phyloP scores from a whole-genome alignment of 1,140 invertebrate species.

The Oncopodura yosiiana region DNA sequence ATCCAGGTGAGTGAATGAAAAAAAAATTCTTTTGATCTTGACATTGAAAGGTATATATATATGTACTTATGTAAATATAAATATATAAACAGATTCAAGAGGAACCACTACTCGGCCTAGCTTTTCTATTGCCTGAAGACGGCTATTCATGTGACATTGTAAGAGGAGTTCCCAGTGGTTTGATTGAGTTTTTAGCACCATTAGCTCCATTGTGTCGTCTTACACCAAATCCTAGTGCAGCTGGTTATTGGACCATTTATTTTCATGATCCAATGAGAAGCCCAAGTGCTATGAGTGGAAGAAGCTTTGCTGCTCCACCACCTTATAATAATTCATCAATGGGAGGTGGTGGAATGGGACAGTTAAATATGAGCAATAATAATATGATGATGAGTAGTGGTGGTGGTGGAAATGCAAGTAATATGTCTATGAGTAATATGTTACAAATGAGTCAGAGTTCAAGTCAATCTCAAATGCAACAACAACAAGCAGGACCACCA shows the following conservation, averaged over 20 bases:
- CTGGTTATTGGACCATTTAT: constrained; percentile 47
- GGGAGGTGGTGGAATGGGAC: constrained; percentile 13
- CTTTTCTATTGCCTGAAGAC: constrained; percentile 89
- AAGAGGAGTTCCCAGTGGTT: constrained; percentile 77
- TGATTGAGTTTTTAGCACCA: constrained; percentile 83
- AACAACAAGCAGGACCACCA: no score
- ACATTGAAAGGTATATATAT: constrained; percentile 21
- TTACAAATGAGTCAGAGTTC: not conserved
- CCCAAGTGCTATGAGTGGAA: constrained; percentile 34
- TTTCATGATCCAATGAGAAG: constrained; percentile 35
- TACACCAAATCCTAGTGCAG: constrained; percentile 76
- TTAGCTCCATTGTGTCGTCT: constrained; percentile 78
- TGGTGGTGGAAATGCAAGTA: not conserved
- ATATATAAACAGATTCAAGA: constrained; percentile 70
- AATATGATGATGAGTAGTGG: constrained; percentile 4
- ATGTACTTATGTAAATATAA: constrained; percentile 5
- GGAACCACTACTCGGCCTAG: constrained; percentile 75
- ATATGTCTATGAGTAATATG: not conserved
- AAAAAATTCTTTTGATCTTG: no score
- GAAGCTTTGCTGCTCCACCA: constrained; percentile 28
- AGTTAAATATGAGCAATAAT: constrained; percentile 20
- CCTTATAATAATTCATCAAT: not conserved
- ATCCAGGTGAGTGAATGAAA: no score
- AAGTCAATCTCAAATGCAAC: no score
- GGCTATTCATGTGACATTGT: constrained; percentile 97